Evolutionary conservation across 2,797 vertebrate genomes (phyloP).

Genomic region (Remorina albescens): DNA sequence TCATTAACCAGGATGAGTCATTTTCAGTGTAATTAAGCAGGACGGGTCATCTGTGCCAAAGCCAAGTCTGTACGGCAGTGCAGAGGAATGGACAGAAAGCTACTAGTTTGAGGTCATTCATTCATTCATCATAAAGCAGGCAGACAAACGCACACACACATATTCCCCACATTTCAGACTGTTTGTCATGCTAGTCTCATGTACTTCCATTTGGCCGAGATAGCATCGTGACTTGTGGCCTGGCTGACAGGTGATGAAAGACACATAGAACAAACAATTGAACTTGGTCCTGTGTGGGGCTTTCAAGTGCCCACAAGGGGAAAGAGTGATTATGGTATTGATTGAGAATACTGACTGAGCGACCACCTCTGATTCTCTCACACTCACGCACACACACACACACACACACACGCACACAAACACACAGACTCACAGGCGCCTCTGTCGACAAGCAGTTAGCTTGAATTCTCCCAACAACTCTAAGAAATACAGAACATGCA

Average conservation of each 20-base stretch:
- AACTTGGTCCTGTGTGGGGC: constrained; percentile 51
- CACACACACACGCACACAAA: neutral
- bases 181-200: constrained; percentile 47
- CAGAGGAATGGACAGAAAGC: constrained; percentile 50
- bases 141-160: neutral
- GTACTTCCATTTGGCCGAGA: constrained; percentile 25
- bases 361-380: constrained; percentile 10
- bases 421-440: neutral
- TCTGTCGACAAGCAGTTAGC: neutral
- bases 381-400: neutral
- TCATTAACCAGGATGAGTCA: constrained; percentile 76
- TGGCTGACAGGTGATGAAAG: constrained; percentile 70
- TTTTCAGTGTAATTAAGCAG: constrained; percentile 77
- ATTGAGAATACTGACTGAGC: constrained; percentile 62
- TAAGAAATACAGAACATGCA: neutral
- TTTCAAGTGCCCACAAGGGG: constrained; percentile 42
- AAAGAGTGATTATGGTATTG: constrained; percentile 72
- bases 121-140: constrained; percentile 16
- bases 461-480: constrained; percentile 4
- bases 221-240: constrained; percentile 12
- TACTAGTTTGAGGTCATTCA: constrained; percentile 50
- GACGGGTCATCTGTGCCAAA: constrained; percentile 63
- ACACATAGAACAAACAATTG: constrained; percentile 59
- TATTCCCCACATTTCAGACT: constrained; percentile 7
- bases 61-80: constrained; percentile 28